Evolutionary conservation across 2,797 vertebrate species (phyloP), one percentile per base, ranked within the genome.

Genomic region (Momotus momota): DNA sequence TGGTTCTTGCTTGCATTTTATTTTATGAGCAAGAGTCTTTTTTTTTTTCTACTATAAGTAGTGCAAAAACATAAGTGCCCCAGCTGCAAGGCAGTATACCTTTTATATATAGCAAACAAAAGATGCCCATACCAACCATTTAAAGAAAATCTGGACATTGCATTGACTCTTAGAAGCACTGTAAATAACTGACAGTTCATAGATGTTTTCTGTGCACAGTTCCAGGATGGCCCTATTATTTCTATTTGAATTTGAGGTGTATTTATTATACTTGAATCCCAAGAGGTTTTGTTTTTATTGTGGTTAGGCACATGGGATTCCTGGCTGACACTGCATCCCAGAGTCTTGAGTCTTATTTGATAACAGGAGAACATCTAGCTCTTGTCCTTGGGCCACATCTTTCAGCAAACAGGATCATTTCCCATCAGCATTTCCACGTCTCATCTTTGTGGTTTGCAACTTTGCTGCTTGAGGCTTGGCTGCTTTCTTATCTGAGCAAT

Each of bases 401-500:
- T 85, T 85, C 67, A 80, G 55, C 48, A 81, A n/a, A n/a, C 12
- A 23, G 62, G 29, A 91, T 75, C 3, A 17, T 10, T 84, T 88
- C 74, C 81, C 67, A 80, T 38, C 73, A 54, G 49, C 26, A 51
- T 46, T 79, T 90, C 54, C 38, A 12, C 83, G 92, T 41, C 7
- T 1, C 27, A 64, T 48, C 61, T 65, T 75, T 35, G 46, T 35
- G 58, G 66, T 91, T 88, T 90, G n/a, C 58, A 90, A n/a, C 26
- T 93, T 49, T 31, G 25, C 49, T 94, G 45, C 88, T 75, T n/a
- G 33, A 94, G 88, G 88, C 54, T 93, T 57, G 14, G 54, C 51
- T 90, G 51, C 66, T 65, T 88, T 84, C 82, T 29, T 49, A 5
- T 20, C 52, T 4, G 1, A 84, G 58, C 17, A 45, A 94, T 61